A percentile compares a stretch with the other conserved stretches of the same genome.
Conservation (phyloP, 2,113 vertebrate species). For the Chaetura pelagica region DNA sequence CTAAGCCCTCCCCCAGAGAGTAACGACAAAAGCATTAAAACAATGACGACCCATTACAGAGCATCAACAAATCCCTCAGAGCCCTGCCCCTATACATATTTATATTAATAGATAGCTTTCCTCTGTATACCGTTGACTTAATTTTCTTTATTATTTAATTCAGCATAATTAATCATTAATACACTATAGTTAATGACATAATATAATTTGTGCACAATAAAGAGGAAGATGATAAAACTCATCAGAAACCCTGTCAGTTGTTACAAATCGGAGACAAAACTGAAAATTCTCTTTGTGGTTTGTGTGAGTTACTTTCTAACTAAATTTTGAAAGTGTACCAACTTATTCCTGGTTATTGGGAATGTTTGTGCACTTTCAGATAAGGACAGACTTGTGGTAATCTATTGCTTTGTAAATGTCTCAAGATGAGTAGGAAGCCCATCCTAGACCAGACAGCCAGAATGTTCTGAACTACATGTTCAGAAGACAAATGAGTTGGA, state of each 20-base stretch:
- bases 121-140: neutral
- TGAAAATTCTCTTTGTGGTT: neutral
- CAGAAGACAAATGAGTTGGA: neutral
- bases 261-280: neutral
- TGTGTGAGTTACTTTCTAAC: neutral
- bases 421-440: conserved; percentile 6
- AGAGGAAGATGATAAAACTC: neutral
- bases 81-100: neutral
- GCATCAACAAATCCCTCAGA: neutral
- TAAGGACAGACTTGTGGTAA: neutral
- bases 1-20: neutral
- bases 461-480: neutral
- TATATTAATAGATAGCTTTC: neutral
- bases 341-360: neutral
- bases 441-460: neutral
- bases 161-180: neutral
- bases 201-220: neutral
- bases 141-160: neutral
- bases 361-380: neutral
- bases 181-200: neutral
- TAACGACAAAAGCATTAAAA: neutral
- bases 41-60: neutral
- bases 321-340: neutral
- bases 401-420: neutral
- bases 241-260: neutral